Percentiles rank a stretch among this genome's conserved stretches.
Evolutionary conservation across 2,797 vertebrate genomes (phyloP).

Genomic region (Antennarius maculatus): DNA sequence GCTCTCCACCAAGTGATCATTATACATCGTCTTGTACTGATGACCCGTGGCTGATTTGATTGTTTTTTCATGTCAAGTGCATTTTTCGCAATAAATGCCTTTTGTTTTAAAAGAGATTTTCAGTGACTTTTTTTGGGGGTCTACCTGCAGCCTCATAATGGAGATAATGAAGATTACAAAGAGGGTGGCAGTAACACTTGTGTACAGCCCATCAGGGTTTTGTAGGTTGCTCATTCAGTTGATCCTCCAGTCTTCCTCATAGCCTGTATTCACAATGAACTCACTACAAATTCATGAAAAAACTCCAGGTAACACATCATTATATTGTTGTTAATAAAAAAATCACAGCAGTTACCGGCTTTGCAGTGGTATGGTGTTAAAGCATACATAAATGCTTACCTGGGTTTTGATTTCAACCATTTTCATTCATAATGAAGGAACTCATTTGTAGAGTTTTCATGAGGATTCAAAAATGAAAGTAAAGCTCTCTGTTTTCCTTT

Average conservation of each 20-base stretch:
- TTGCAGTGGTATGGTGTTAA: too few relatives aligned
- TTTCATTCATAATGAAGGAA: neutral
- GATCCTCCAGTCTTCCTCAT: neutral
- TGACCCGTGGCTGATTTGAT: constrained; percentile 83
- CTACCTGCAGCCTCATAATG: constrained; percentile 15
- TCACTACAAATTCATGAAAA: too few relatives aligned
- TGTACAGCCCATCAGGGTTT: constrained; percentile 38
- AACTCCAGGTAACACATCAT: constrained; percentile 15
- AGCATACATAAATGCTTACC: too few relatives aligned
- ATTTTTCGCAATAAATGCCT: constrained; percentile 89
- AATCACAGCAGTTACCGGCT: too few relatives aligned
- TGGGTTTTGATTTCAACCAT: too few relatives aligned
- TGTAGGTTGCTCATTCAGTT: constrained; percentile 31
- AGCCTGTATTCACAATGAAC: too few relatives aligned
- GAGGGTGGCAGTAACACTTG: constrained; percentile 38
- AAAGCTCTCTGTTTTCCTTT: constrained; percentile 11
- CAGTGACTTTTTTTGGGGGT: constrained; percentile 5
- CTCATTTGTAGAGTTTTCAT: too few relatives aligned
- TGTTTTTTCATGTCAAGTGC: constrained; percentile 86
- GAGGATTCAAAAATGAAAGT: constrained; percentile 6
- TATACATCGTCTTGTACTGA: constrained; percentile 85
- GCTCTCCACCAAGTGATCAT: constrained; percentile 83
- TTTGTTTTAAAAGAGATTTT: constrained; percentile 76
- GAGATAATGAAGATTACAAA: constrained; percentile 25
- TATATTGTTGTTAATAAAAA: constrained; percentile 8